Base-by-base conservation (phyloP, 2,888 invertebrate genomes). In the Noctua janthina region DNA sequence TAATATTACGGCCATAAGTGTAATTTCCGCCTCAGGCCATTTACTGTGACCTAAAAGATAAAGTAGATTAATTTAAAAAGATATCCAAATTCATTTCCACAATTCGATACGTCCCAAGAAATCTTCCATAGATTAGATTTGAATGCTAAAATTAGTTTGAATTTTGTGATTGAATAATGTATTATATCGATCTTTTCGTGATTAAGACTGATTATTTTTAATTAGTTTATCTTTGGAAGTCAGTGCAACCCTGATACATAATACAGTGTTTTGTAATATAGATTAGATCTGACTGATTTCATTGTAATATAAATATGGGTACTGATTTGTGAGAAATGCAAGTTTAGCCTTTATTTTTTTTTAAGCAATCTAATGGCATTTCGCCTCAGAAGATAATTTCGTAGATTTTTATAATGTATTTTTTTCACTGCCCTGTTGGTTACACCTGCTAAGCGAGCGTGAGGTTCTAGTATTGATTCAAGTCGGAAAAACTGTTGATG, bases 221-320 rank as follows among this genome's bases (percentile, higher is more conserved):
- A 71, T 85, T 79, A 8, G 10, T 51, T 79, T 74, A 79, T 83
- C 66, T 82, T 49, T 67, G 2, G 66, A 56, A 73, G 59, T 51
- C 56, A 87, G 10, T 84, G 81, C 69, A 87, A 84, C 62, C 29
- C n/a, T 73, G 68, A 62, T n/a, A 78, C 29, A 39, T 68, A 81
- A 56, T 59, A 66, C 77, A 68, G 66, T 74, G 17, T 70, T 43
- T 71, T 71, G 69, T 87, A 70, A 67, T 71, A 69, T 81, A 81
- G 74, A 81, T 81, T 87, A 76, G 64, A 81, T 76, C 10, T 74
- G 64, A 83, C 23, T 84, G 56, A 84, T 77, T 83, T 54, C 8
- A 67, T 74, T 87, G 75, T 84, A 49, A 59, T 64, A 72, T 62
- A 67, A 67, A 39, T 39, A 49, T 70, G 76, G 68, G 78, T 74